A percentile compares a stretch with the other conserved stretches of the same genome.
Evolutionary conservation across 2,888 invertebrate genomes (phyloP).

Genomic region (Belgica antarctica): DNA sequence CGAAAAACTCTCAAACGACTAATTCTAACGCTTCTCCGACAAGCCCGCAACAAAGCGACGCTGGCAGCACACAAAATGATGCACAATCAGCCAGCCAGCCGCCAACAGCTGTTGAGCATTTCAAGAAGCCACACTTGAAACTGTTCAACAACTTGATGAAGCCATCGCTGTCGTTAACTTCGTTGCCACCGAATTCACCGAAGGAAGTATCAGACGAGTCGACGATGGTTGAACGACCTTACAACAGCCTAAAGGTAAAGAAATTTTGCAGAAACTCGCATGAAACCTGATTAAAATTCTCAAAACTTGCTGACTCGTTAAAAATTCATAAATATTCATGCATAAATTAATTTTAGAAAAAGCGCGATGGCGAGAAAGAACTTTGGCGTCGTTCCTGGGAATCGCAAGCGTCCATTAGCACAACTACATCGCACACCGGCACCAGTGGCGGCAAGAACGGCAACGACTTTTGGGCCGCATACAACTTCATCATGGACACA

Average conservation of each 20-base stretch:
- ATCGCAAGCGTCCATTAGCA: constrained; percentile 65
- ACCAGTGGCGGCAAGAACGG: constrained; percentile 66
- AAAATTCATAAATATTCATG: not conserved
- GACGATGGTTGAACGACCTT: constrained; percentile 67
- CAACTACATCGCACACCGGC: constrained; percentile 52
- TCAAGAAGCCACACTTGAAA: constrained; percentile 22
- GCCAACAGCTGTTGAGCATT: not conserved
- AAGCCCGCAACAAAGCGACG: not conserved
- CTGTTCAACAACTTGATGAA: constrained; percentile 47
- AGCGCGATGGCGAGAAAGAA: constrained; percentile 63
- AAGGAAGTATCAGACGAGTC: constrained; percentile 56
- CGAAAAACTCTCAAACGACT: too few species aligned
- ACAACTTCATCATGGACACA: constrained; percentile 93
- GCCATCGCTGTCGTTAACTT: constrained; percentile 67
- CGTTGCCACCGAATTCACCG: constrained; percentile 66
- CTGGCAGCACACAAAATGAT: not conserved
- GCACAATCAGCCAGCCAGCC: not conserved
- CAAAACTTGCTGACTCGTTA: too few species aligned
- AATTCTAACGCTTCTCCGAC: not conserved
- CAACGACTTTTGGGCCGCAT: constrained; percentile 91
- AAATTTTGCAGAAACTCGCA: too few species aligned
- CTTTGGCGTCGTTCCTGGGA: constrained; percentile 76
- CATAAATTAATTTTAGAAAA: constrained; percentile 47
- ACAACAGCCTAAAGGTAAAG: constrained; percentile 74
- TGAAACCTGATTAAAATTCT: constrained; percentile 45